Evolutionary conservation across 2,797 vertebrate species (phyloP).

Genomic region (Alfaro cultratus): DNA sequence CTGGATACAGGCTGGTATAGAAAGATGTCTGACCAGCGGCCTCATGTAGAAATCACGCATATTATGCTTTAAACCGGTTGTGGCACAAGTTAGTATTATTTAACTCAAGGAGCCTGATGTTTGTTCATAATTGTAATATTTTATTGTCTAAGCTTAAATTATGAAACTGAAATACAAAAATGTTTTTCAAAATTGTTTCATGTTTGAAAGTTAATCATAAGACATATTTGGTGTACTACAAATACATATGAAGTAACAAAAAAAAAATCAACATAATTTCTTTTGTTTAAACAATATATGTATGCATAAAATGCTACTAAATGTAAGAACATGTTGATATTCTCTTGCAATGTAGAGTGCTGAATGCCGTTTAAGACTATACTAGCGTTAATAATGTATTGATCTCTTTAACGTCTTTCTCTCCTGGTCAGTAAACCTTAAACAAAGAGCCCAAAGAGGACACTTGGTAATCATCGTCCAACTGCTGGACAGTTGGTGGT

Average conservation of each 20-base stretch:
- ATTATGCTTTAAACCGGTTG: too few species aligned
- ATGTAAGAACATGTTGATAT: background rate
- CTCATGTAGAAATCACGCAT: too few species aligned
- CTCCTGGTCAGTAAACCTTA: background rate
- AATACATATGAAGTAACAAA: background rate
- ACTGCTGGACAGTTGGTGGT: background rate
- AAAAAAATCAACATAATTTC: background rate
- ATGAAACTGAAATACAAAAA: too few species aligned
- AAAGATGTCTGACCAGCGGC: background rate
- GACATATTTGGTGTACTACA: background rate
- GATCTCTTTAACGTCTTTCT: background rate
- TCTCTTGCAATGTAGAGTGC: background rate
- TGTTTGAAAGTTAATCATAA: background rate
- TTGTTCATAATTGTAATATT: too few species aligned
- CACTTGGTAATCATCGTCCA: background rate
- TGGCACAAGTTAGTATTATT: too few species aligned
- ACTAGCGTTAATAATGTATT: background rate
- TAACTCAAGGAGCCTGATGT: too few species aligned
- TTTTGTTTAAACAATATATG: background rate
- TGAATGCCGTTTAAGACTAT: background rate
- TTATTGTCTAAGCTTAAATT: too few species aligned
- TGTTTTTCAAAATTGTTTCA: too few species aligned
- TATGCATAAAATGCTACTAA: background rate
- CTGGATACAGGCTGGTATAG: background rate
- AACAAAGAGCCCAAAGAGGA: background rate